These are phyloP conservation scores for Graptemys geographica DNA, from an alignment of 2,797 vertebrate species.

Conservation along the genomic window DNA sequence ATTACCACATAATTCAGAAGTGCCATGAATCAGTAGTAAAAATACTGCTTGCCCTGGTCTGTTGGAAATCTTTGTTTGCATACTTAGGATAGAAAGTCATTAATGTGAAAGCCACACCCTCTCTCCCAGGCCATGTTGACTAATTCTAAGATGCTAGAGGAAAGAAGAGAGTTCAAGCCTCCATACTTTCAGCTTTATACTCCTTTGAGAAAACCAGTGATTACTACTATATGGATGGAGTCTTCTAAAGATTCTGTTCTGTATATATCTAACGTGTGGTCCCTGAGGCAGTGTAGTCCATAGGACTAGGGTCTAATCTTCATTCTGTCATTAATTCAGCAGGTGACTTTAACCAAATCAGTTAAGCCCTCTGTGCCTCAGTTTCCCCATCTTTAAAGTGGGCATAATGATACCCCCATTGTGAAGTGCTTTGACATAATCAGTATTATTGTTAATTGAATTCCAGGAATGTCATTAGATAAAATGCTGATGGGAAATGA, in stretches of 20 bases:
- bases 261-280: background rate
- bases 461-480: background rate
- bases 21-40: background rate
- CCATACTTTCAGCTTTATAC: background rate
- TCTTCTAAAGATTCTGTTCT: conserved; percentile 5
- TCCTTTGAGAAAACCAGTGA: background rate
- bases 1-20: background rate
- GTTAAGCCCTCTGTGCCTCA: fast-evolving
- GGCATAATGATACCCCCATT: background rate
- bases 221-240: fast-evolving
- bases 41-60: background rate
- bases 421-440: background rate
- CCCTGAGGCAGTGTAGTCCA: background rate
- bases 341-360: background rate
- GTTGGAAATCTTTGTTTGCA: background rate
- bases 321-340: background rate
- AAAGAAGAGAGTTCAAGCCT: background rate
- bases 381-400: background rate
- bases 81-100: background rate
- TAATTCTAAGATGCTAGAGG: background rate
- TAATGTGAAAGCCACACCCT: background rate
- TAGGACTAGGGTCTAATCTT: background rate
- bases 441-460: fast-evolving
- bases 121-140: background rate
- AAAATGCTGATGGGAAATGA: background rate